Conservation (phyloP, 1,140 invertebrate genomes). For the Cherax destructor region DNA sequence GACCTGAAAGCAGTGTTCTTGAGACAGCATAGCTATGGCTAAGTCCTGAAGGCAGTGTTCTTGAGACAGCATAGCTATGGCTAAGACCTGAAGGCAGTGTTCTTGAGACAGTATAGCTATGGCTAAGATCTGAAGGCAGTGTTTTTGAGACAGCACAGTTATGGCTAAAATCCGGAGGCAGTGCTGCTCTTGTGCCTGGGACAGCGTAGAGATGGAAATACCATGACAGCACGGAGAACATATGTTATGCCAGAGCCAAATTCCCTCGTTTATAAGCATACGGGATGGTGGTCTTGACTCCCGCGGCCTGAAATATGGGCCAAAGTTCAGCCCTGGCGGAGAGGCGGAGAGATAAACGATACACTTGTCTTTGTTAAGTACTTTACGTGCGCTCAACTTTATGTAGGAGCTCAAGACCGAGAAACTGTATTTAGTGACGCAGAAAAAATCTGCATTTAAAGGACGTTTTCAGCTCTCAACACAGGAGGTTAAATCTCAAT, state of each 20-base stretch:
- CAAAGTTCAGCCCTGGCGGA: not conserved
- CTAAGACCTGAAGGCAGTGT: too few species aligned
- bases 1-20: too few species aligned
- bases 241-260: not conserved
- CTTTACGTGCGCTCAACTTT: not conserved
- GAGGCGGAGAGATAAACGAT: not conserved
- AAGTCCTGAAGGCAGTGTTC: too few species aligned
- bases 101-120: too few species aligned
- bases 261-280: constrained; percentile 9
- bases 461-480: not conserved
- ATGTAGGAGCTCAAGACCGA: not conserved
- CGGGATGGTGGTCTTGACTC: not conserved
- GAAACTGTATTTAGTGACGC: not conserved
- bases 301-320: not conserved
- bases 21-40: too few species aligned
- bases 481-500: not conserved
- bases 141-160: too few species aligned
- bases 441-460: not conserved
- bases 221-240: not conserved
- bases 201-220: too few species aligned
- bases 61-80: too few species aligned
- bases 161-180: too few species aligned
- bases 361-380: constrained; percentile 12
- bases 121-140: too few species aligned
- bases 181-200: too few species aligned